Base-by-base conservation (phyloP, 2,113 vertebrate species). In the Sylvilagus bachmani region DNA sequence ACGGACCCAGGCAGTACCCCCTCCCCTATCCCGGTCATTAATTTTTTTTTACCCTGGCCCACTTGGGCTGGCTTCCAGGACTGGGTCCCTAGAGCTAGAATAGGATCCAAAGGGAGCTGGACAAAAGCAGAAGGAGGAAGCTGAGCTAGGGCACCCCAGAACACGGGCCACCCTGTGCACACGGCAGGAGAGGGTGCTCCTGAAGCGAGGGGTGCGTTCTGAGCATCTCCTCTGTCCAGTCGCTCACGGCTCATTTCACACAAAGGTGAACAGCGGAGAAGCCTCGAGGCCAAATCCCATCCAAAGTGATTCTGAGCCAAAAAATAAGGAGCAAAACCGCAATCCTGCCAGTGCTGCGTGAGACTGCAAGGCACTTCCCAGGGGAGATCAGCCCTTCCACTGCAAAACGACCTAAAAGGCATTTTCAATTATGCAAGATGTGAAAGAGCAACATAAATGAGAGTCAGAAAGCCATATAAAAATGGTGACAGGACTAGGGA, bases 281-380 rank as follows among this genome's bases (percentile, higher is more conserved):
- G 38, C 61, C 70, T 88, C n/a, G 10, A 91, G 64, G 36, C 49
- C 73, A 69, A 80, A 92, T 73, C 22, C 12, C 97, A 74, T 4
- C 66, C 53, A 64, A n/a, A 84, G 27, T 84, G 67, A 10, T 70
- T 36, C 83, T 73, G 79, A 86, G 71, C 31, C 58, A 79, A 71
- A 89, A 55, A 85, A 44, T 3, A 33, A 31, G n/a, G 25, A 74
- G 27, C 22, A 33, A 84, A 77, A 73, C 3, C 67, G 24, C 62
- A 85, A 38, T 53, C 78, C 49, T 73, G 1, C 10, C 29, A 61
- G 79, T 5, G 82, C 17, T 10, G 31, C 73, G 9, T 17, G 24
- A 2, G 21, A 36, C 16, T 31, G 49, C 8, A 29, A 85, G 69
- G 84, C 21, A 2, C 9, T 55, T 33, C 85, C 87, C 71, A 29